Conservation (phyloP, 2,113 vertebrate species). For the Steatornis caripensis region DNA sequence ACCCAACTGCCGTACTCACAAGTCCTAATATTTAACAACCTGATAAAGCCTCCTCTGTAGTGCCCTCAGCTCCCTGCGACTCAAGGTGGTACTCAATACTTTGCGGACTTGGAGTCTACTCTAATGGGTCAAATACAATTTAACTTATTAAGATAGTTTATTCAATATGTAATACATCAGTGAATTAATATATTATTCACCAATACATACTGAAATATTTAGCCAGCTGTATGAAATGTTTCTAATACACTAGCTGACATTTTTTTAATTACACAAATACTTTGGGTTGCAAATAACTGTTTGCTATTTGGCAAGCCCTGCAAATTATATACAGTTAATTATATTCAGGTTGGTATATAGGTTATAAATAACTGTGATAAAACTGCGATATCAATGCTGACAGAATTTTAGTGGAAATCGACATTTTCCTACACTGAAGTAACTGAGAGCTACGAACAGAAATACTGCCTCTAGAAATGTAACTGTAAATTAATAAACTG, state of each 20-base stretch:
- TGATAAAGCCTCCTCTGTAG: not conserved
- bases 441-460: conserved; percentile 7
- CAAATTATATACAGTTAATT: conserved; percentile 55
- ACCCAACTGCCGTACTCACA: not conserved
- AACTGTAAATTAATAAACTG: conserved; percentile 7
- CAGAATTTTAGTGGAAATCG: conserved; percentile 47
- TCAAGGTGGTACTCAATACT: not conserved
- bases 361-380: conserved; percentile 61
- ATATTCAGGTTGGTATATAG: conserved; percentile 36
- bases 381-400: conserved; percentile 11
- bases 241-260: conserved; percentile 56
- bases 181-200: conserved; percentile 60
- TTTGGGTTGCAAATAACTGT: conserved; percentile 43
- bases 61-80: not conserved
- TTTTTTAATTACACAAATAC: conserved; percentile 67
- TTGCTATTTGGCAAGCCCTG: conserved; percentile 45
- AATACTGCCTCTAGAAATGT: conserved; percentile 2
- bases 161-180: conserved; percentile 36
- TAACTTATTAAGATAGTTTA: conserved; percentile 46
- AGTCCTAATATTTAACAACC: not conserved
- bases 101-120: not conserved
- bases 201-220: conserved; percentile 45
- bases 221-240: conserved; percentile 54
- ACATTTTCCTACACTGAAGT: conserved; percentile 41
- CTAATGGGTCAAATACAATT: conserved; percentile 37